Evolutionary conservation across 2,797 vertebrate genomes (phyloP).

Genomic region (Lycodopsis pacificus): DNA sequence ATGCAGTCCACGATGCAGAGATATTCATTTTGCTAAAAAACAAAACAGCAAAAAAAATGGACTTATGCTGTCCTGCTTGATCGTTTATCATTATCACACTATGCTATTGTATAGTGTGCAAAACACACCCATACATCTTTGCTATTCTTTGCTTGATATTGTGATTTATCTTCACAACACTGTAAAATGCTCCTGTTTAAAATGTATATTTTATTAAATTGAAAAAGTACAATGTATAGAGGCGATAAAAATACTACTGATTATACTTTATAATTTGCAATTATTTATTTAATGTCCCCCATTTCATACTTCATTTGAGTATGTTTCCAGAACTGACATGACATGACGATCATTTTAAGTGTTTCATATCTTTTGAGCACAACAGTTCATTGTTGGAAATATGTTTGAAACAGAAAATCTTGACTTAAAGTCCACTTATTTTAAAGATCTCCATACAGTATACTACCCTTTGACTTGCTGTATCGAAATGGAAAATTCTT

Average conservation of each 20-base stretch:
- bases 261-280: background rate
- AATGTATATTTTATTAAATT: background rate
- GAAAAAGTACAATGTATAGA: background rate
- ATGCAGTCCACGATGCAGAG: background rate
- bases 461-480: background rate
- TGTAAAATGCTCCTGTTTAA: no score
- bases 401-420: background rate
- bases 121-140: background rate
- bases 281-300: background rate
- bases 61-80: background rate
- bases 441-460: background rate
- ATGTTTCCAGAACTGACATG: background rate
- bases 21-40: background rate
- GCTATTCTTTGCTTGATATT: background rate
- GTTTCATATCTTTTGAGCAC: background rate
- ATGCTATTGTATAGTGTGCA: background rate
- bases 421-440: background rate
- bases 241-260: background rate
- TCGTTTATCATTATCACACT: background rate
- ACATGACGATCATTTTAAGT: background rate
- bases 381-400: background rate
- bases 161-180: background rate
- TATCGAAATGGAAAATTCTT: background rate
- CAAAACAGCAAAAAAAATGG: background rate
- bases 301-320: background rate